Conservation (phyloP, 2,888 invertebrate species). For the Caradrina clavipalpis region DNA sequence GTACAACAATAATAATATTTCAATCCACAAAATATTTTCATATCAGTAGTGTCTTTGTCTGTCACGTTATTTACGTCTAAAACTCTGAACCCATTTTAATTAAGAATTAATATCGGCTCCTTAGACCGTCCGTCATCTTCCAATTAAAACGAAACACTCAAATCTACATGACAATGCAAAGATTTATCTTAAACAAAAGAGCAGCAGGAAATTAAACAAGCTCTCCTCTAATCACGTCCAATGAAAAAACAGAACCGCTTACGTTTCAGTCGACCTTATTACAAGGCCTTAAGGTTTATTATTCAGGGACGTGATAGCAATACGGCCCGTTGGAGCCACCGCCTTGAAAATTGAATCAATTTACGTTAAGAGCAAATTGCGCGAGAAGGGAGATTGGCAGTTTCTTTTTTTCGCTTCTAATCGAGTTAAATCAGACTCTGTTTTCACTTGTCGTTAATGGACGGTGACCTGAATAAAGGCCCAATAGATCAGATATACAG, state of each 20-base stretch:
- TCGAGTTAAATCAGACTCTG: slow-evolving; percentile 74
- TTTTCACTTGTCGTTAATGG: slow-evolving; percentile 68
- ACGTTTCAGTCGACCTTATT: slow-evolving; percentile 38
- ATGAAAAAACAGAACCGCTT: slow-evolving; percentile 55
- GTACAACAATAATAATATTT: too few relatives aligned
- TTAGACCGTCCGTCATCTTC: slow-evolving; percentile 9
- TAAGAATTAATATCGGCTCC: slow-evolving; percentile 4
- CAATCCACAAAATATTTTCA: too few relatives aligned
- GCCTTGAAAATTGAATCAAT: slow-evolving; percentile 78
- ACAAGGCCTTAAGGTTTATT: slow-evolving; percentile 49
- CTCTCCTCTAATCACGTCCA: slow-evolving; percentile 57
- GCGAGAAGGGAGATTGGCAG: slow-evolving; percentile 72
- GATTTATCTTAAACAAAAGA: slow-evolving; percentile 44
- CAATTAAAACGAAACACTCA: slow-evolving; percentile 40
- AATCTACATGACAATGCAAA: slow-evolving; percentile 47
- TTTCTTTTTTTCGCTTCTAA: slow-evolving; percentile 74
- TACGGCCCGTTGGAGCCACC: slow-evolving; percentile 51
- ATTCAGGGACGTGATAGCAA: slow-evolving; percentile 46
- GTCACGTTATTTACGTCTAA: neutral
- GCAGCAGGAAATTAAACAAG: slow-evolving; percentile 66
- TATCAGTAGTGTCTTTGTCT: neutral
- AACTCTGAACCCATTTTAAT: neutral
- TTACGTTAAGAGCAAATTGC: slow-evolving; percentile 78
- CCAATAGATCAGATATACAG: neutral
- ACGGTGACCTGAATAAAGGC: slow-evolving; percentile 58